Percentiles rank a stretch among this genome's conserved stretches.
phyloP scores from a whole-genome alignment of 1,140 invertebrate species.

The Popillia japonica region DNA sequence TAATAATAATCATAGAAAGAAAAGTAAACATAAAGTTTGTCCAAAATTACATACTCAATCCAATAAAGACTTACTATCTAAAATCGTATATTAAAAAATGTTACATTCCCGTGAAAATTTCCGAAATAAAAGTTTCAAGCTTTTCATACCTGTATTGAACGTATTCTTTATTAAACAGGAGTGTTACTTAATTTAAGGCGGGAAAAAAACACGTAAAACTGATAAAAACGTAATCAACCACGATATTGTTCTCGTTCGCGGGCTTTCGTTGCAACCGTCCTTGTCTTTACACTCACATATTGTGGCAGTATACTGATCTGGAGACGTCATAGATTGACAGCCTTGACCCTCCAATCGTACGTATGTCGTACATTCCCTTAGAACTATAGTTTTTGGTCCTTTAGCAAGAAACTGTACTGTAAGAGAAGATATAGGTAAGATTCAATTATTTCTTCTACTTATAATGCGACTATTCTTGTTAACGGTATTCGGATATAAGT shows the following conservation, averaged over 20 bases:
- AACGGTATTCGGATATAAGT: background rate
- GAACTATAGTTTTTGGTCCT: background rate
- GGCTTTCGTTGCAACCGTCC: background rate
- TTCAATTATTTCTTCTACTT: background rate
- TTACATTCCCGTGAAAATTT: background rate
- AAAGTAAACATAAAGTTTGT: no score
- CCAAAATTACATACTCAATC: no score
- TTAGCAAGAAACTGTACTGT: background rate
- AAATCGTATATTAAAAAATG: background rate
- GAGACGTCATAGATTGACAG: background rate
- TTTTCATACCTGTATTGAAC: background rate
- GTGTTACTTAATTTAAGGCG: conserved; percentile 21
- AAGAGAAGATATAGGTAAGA: background rate
- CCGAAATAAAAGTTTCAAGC: background rate
- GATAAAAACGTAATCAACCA: conserved; percentile 10
- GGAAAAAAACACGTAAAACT: background rate
- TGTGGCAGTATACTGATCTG: background rate
- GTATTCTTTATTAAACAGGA: conserved; percentile 11
- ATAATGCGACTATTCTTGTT: background rate
- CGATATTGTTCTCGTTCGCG: background rate
- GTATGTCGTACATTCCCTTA: background rate
- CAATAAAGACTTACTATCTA: background rate
- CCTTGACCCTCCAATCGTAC: background rate
- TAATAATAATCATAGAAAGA: no score
- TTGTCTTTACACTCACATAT: background rate